Evolutionary conservation across 1,140 invertebrate genomes (phyloP).

Genomic region (Orius insidiosus): DNA sequence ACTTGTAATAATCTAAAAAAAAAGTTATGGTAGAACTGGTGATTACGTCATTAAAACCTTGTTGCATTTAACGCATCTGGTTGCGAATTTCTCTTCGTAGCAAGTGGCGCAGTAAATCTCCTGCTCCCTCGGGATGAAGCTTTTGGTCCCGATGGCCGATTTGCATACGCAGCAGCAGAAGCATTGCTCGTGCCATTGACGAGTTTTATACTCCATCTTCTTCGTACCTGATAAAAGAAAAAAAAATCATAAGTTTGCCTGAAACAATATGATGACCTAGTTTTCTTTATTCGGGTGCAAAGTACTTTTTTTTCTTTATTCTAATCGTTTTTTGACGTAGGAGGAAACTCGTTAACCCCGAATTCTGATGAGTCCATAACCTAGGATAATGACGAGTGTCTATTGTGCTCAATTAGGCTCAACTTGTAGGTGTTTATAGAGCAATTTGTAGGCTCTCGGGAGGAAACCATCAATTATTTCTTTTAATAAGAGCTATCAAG

Average conservation of each 20-base stretch:
- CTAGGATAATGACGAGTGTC: too few relatives aligned
- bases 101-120: constrained; percentile 98
- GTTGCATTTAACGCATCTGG: constrained; percentile 93
- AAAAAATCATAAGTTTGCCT: neutral
- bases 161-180: constrained; percentile 98
- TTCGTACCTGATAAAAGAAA: constrained; percentile 67
- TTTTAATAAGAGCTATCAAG: too few relatives aligned
- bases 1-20: constrained; percentile 81
- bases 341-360: too few relatives aligned
- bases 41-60: constrained; percentile 44
- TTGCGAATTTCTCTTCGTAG: constrained; percentile 98
- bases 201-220: constrained; percentile 99
- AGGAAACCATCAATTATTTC: too few relatives aligned
- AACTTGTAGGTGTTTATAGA: too few relatives aligned
- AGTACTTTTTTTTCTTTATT: neutral
- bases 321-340: neutral
- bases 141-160: constrained; percentile 95
- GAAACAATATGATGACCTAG: neutral
- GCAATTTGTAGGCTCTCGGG: too few relatives aligned
- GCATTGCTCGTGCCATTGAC: constrained; percentile 99
- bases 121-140: constrained; percentile 96
- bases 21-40: neutral
- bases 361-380: too few relatives aligned
- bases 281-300: neutral
- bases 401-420: too few relatives aligned